Evolutionary conservation across 2,797 vertebrate species (phyloP), one percentile per base, ranked within the genome.

Genomic region (Nannoperca obscura): DNA sequence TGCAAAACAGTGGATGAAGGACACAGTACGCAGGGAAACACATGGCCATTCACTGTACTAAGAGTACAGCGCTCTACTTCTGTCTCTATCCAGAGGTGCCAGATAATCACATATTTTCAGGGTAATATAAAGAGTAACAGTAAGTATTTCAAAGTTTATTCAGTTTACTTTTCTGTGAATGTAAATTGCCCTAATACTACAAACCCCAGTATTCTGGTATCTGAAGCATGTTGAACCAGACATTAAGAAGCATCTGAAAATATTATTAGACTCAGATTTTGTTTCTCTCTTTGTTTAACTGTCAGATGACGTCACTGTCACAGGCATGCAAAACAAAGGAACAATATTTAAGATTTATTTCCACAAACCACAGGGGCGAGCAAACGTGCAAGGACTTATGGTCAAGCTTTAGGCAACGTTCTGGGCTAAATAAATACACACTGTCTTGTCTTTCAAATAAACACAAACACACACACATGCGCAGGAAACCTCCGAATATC

Each of bases 401-500:
- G 81, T 78, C 52, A 24, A 71, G 80, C 89, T 93, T 81, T 67
- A 88, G 87, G 87, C 84, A 46, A 84, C 78, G 77, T 88, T 91
- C 86, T 82, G 89, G 82, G 90, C 85, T 86, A 70, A 86, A 88
- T 47, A 64, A 60, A 80, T n/a, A 82, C 58, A 80, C 78, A 60
- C 69, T 44, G 53, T 82, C 62, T 85, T 74, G 58, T 83, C 78
- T 82, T 47, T 80, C 57, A 80, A 46, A 80, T 64, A 76, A 74
- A 85, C 59, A 82, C 59, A 74, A 72, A 84, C 61, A 83, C 69
- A 70, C n/a, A 77, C 74, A 73, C 54, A 80, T 2, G 69, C 50
- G 86, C 85, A 89, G 66, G 85, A 92, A 91, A 92, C 93, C 92
- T 94, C 93, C 79, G 85, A 95, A 90, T 88, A 95, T 94, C 93